Evolutionary conservation across 2,888 invertebrate genomes (phyloP).

Genomic region (Anaspis maculata): DNA sequence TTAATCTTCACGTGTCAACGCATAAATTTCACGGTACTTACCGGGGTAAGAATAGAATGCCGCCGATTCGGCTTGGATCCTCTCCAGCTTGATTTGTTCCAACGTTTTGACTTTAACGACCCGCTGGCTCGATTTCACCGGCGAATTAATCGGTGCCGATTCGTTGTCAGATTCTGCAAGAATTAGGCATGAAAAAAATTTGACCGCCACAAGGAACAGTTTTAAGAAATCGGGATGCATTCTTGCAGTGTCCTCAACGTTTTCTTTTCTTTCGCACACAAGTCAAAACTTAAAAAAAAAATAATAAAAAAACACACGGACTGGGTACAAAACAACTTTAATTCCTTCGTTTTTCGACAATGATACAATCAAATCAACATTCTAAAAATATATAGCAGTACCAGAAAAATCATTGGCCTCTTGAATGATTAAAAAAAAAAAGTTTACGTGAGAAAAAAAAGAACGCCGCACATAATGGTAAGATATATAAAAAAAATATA

Average conservation of each 20-base stretch:
- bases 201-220: constrained; percentile 13
- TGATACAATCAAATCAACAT: constrained; percentile 17
- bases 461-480: constrained; percentile 10
- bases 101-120: constrained; percentile 51
- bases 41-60: constrained; percentile 63
- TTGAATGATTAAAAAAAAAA: constrained; percentile 19
- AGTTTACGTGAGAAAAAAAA: constrained; percentile 7
- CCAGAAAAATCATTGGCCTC: no score
- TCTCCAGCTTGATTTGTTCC: constrained; percentile 60
- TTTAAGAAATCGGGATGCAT: constrained; percentile 27
- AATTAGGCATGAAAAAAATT: constrained; percentile 53
- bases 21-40: no score
- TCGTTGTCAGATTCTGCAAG: constrained; percentile 75
- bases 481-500: constrained; percentile 17
- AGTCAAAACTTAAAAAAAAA: no score
- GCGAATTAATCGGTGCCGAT: constrained; percentile 57
- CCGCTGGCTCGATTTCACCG: constrained; percentile 45
- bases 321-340: constrained; percentile 22
- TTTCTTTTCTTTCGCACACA: no score
- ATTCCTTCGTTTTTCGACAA: constrained; percentile 15
- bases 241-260: constrained; percentile 44
- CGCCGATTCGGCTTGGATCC: constrained; percentile 62
- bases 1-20: no score
- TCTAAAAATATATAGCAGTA: no score
- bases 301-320: constrained; percentile 18